A percentile compares a stretch with the other conserved stretches of the same genome.
Conservation (phyloP, 1,140 invertebrate species). For the Cecropterus lyciades region DNA sequence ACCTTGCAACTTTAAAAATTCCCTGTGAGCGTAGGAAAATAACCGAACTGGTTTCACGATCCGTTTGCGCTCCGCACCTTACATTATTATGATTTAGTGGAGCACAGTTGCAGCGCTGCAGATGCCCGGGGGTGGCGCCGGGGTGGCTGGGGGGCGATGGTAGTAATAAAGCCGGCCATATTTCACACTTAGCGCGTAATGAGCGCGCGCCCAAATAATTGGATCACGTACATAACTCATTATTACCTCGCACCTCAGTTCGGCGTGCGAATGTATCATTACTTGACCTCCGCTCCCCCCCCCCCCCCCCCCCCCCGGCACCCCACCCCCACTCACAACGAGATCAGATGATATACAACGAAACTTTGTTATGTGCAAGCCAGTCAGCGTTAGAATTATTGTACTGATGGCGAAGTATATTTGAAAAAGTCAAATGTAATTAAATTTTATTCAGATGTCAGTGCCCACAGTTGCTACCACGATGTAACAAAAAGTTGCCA, state of each 20-base stretch:
- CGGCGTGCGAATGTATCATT: slow-evolving; percentile 78
- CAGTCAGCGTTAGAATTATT: background rate
- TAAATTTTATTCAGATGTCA: no score
- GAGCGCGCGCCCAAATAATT: slow-evolving; percentile 85
- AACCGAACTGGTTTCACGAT: slow-evolving; percentile 36
- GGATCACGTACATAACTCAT: slow-evolving; percentile 85
- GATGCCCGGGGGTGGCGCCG: slow-evolving; percentile 40
- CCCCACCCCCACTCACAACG: slow-evolving; percentile 35
- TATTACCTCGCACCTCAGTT: slow-evolving; percentile 81
- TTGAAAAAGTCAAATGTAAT: no score
- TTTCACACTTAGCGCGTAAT: slow-evolving; percentile 85
- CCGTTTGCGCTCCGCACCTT: slow-evolving; percentile 63
- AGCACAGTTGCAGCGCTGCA: slow-evolving; percentile 64
- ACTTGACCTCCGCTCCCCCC: slow-evolving; percentile 60
- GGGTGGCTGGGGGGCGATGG: slow-evolving; percentile 42
- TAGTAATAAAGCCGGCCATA: slow-evolving; percentile 81
- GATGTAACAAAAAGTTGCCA: no score
- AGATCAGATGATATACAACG: slow-evolving; percentile 15
- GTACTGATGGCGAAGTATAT: no score
- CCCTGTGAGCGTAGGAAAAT: background rate
- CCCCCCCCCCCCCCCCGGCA: slow-evolving; percentile 38
- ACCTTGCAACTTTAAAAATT: background rate
- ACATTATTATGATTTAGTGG: slow-evolving; percentile 79
- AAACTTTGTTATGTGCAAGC: slow-evolving; percentile 17
- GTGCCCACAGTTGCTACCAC: no score